phyloP scores from a whole-genome alignment of 2,113 vertebrate genomes.

The Entomyzon cyanotis region DNA sequence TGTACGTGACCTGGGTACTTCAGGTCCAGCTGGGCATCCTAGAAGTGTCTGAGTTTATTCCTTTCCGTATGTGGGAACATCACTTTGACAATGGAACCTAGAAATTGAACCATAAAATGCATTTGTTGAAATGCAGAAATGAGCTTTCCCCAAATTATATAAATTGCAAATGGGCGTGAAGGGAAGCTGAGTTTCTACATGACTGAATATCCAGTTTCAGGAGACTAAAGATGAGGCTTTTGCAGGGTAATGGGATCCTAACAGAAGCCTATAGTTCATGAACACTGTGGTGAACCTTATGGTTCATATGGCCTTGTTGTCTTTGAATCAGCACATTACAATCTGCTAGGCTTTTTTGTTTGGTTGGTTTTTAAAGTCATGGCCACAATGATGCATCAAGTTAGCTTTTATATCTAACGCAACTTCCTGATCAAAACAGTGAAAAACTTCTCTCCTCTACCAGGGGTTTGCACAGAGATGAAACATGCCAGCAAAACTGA shows the following conservation, averaged over 20 bases:
- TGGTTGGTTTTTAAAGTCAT: background rate
- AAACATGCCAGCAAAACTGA: background rate
- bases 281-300: background rate
- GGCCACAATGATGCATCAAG: background rate
- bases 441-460: background rate
- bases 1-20: background rate
- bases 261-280: background rate
- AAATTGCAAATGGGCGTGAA: background rate
- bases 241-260: background rate
- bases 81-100: background rate
- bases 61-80: background rate
- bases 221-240: background rate
- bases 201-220: background rate
- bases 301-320: background rate
- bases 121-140: slow-evolving; percentile 15
- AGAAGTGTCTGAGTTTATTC: background rate
- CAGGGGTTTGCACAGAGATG: background rate
- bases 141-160: slow-evolving; percentile 29
- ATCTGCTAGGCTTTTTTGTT: background rate
- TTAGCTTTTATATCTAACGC: background rate
- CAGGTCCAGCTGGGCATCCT: background rate
- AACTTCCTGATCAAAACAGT: background rate
- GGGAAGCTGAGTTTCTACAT: slow-evolving; percentile 11
- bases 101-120: background rate
- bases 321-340: background rate